Base-by-base conservation (phyloP, 53 echinoderm and acorn worm species). In the Mesocentrotus franciscanus region DNA sequence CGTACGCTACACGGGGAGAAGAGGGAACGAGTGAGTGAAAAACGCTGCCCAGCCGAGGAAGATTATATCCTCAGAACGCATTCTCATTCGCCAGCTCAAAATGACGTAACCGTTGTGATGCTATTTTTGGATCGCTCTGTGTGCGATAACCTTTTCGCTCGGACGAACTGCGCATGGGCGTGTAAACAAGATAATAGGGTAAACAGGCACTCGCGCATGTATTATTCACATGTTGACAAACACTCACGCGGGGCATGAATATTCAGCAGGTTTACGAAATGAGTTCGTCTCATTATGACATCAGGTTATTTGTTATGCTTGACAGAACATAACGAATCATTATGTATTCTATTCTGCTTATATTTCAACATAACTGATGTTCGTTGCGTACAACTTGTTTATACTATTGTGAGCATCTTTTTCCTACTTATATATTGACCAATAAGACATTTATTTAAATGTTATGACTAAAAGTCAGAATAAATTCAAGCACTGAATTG, bases 101-200 rank as follows among this genome's bases (percentile, higher is more conserved):
- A 94, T 94, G 95, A 94, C 95, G 85, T 94, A 85, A 94, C 84
- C 72, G 24, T 14, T 61, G 0, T 27, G 87, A 56, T 94, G 58
- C 94, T 94, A 94, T 94, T 94, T 94, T 94, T 71, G 95, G 85
- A 93, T 14, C 79, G 32, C 57, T 57, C 17, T 30, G 8, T 93
- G 93, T 58, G 58, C 93, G 60, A 93, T 75, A 93, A 78, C 93
- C 93, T 75, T 55, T 56, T 71, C 78, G 57, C 56, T 2, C 42
- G 56, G 57, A 75, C 56, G 35, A 27, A 18, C 93, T 93, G 93
- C 93, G 93, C 93, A 93, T 81, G 93, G 42, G 92, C 74, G 17
- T 24, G 91, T 66, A 91, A 64, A 91, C 91, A 91, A 91, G 91
- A 91, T 64, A 35, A 58, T 1, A 11, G 27, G 14, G 61, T 66